A percentile compares a stretch with the other conserved stretches of the same genome.
phyloP scores from a whole-genome alignment of 1,140 invertebrate genomes.

The Halotydeus destructor region DNA sequence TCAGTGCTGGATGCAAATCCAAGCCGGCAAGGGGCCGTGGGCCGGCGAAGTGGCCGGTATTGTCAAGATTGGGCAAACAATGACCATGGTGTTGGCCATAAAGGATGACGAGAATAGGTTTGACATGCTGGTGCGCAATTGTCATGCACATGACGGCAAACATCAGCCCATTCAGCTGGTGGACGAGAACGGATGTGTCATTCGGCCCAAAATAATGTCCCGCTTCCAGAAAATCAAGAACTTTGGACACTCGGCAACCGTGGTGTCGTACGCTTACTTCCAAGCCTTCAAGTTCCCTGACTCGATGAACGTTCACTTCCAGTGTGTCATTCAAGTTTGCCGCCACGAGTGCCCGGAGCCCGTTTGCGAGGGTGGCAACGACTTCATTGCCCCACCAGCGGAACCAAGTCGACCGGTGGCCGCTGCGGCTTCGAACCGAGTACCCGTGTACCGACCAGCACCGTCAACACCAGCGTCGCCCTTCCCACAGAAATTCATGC shows the following conservation, averaged over 20 bases:
- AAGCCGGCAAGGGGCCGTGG: constrained; percentile 86
- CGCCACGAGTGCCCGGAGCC: constrained; percentile 73
- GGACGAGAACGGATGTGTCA: constrained; percentile 75
- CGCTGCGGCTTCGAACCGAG: neutral
- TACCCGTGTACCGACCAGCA: neutral
- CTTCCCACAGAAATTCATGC: neutral
- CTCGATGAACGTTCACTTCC: constrained; percentile 54
- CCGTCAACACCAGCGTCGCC: neutral
- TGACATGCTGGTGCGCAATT: constrained; percentile 82
- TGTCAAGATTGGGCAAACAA: constrained; percentile 84
- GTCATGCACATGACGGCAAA: constrained; percentile 81
- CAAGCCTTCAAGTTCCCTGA: constrained; percentile 30
- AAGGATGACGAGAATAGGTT: constrained; percentile 90
- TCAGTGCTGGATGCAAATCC: constrained; percentile 91
- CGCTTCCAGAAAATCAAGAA: constrained; percentile 86
- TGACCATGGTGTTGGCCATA: constrained; percentile 90
- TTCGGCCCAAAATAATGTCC: constrained; percentile 74
- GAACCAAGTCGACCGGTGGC: constrained; percentile 1
- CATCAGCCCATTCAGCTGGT: constrained; percentile 81
- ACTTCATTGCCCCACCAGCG: constrained; percentile 4
- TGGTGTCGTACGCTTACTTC: constrained; percentile 76
- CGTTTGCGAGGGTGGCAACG: constrained; percentile 15
- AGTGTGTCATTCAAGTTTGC: constrained; percentile 85
- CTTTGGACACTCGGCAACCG: constrained; percentile 72
- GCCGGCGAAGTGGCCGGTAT: constrained; percentile 79